Evolutionary conservation across 2,797 vertebrate species (phyloP), one percentile per base, ranked within the genome.

Genomic region (Ctenosaura bakeri): DNA sequence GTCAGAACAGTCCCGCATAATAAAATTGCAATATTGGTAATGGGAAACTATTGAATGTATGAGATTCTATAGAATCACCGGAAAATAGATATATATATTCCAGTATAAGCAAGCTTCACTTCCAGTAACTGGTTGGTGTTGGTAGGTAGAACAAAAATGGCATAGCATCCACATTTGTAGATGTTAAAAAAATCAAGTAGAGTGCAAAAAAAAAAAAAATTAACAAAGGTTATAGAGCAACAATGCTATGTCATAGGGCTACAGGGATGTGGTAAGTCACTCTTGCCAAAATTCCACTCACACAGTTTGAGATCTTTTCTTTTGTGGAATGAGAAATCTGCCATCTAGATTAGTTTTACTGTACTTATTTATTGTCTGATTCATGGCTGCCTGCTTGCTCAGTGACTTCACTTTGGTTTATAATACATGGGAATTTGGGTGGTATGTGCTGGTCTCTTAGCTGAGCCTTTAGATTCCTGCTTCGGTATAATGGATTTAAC

Each of bases 11-110:
- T 82, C 9, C 35, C 18, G 83, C 69, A 62, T 89, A 56, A 76
- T 89, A 83, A 83, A 89, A 88, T 42, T 73, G 46, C 77, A 77
- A 88, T 74, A 74, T 24, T n/a, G 79, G 50, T 20, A 59, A 80
- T 83, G 54, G 66, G 18, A 88, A 82, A 74, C 66, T 42, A 32
- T 26, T 81, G 77, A 56, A 56, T 56, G 50, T 56, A 42, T 16
- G 56, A 6, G 9, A 54, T 66, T 88, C 2, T 62, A 22, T 86
- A 26, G 69, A 64, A n/a, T 81, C 64, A 71, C 26, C 16, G 38
- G 16, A 74, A 56, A 71, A n/a, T 46, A 46, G n/a, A 8, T 20
- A 62, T 22, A 9, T 35, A 56, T 80, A 66, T 82, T 74, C 50
- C 24, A 42, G 66, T 32, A 32, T 12, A 54, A 66, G 9, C 59